Evolutionary conservation across 1,140 invertebrate genomes (phyloP), one percentile per base, ranked within the genome.

Genomic region (Pseudachorutes palmiensis): DNA sequence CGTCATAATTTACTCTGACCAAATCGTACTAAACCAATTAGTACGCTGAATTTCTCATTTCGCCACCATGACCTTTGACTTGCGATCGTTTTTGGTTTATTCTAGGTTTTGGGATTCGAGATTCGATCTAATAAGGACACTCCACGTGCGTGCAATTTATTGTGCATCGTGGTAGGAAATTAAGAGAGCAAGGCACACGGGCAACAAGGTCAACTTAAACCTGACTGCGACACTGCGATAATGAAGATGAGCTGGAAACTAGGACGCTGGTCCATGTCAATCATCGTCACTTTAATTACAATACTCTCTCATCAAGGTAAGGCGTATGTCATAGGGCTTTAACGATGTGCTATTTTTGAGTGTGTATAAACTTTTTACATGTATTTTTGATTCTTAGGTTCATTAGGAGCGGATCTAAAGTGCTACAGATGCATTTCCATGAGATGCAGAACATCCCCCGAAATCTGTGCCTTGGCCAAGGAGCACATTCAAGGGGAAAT

Each of bases 391-490:
- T n/a, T n/a, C n/a, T n/a, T n/a, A n/a, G n/a, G n/a, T n/a, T n/a
- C n/a, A n/a, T n/a, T n/a, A n/a, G n/a, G n/a, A n/a, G n/a, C n/a
- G n/a, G n/a, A n/a, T n/a, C 24, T 55, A 55, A 16, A 5, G 3
- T 55, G 51, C 51, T 24, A 55, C 51, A 14, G 51, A 55, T 55
- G 51, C 51, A 55, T 55, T 55, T 55, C 51, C 5, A 14, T 55
- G 12, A 3, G 24, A 24, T 55, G 51, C 24, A 55, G 9, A 14
- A 55, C 51, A 19, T 55, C 51, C 24, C 51, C 51, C 9, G 51
- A 55, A 55, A 55, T 55, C 9, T 55, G 51, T 26, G 12, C 12
- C 12, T 55, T 55, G 51, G 51, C 51, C 14, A 55, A 55, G 24
- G 51, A 14, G 24, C 24, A 16, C 51, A 55, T 55, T 9, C 51